Evolutionary conservation across 2,888 invertebrate genomes (phyloP).

Genomic region (Monoplex corrugatus): DNA sequence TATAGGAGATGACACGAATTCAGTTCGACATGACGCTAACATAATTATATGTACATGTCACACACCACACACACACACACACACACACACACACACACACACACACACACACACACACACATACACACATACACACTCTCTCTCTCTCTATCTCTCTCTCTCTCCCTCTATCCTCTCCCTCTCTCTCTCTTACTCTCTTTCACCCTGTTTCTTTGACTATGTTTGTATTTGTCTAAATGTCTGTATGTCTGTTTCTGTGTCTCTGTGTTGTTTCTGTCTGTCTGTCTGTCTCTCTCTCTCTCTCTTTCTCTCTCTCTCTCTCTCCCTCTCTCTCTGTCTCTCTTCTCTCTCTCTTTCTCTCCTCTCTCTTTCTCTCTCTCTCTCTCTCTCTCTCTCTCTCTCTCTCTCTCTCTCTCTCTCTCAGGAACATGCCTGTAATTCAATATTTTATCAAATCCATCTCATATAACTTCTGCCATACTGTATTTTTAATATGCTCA

Average conservation of each 20-base stretch:
- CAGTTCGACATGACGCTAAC: too few relatives aligned
- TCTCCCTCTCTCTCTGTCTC: neutral
- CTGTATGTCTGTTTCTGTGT: neutral
- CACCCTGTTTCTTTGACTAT: neutral
- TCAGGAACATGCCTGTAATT: too few relatives aligned
- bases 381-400: conserved; percentile 25
- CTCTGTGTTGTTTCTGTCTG: neutral
- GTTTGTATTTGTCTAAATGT: neutral
- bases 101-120: neutral
- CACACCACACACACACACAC: neutral
- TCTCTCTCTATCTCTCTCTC: neutral
- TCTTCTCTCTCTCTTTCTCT: conserved; percentile 11
- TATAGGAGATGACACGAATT: too few relatives aligned
- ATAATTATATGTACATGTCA: neutral
- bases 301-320: neutral
- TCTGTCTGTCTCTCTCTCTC: neutral
- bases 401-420: conserved; percentile 33
- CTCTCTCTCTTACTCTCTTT: neutral
- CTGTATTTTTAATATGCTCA: too few relatives aligned
- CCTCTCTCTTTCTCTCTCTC: conserved; percentile 24
- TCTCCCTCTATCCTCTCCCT: conserved; percentile 10
- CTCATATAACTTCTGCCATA: too few relatives aligned
- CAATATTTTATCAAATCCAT: too few relatives aligned
- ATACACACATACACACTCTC: neutral
- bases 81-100: neutral